Evolutionary conservation across 1,140 invertebrate species (phyloP).

Genomic region (Paracyclopina nana): DNA sequence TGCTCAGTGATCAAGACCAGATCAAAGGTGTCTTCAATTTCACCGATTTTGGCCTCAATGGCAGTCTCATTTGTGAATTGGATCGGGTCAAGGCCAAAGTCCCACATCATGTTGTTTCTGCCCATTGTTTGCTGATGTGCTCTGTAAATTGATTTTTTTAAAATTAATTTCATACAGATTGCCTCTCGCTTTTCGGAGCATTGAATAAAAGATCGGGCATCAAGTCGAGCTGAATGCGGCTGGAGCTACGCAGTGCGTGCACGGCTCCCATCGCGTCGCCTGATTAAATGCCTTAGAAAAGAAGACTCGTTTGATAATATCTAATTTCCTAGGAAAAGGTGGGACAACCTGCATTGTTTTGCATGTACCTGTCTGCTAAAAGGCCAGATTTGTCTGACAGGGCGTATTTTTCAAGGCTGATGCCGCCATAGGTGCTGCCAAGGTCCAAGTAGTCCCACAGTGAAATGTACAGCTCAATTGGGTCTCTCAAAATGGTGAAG

Average conservation of each 20-base stretch:
- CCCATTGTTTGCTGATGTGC: no score
- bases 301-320: neutral
- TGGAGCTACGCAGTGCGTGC: neutral
- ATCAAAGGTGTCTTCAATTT: constrained; percentile 29
- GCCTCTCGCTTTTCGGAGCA: neutral
- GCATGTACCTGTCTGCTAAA: no score
- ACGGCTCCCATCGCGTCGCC: neutral
- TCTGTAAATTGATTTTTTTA: no score
- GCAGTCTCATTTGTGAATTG: constrained; percentile 11
- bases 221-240: neutral
- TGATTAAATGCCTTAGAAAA: neutral
- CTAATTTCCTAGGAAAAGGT: no score
- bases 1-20: constrained; percentile 33
- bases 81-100: constrained; percentile 20
- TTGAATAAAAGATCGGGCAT: neutral
- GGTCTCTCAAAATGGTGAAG: constrained; percentile 18
- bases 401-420: neutral
- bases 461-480: constrained; percentile 17
- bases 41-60: constrained; percentile 19
- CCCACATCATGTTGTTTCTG: constrained; percentile 24
- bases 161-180: neutral
- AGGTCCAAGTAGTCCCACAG: constrained; percentile 16
- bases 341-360: no score
- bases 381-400: neutral
- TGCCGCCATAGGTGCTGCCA: neutral